Evolutionary conservation across 2,888 invertebrate species (phyloP).

Genomic region (Halictus ligatus): DNA sequence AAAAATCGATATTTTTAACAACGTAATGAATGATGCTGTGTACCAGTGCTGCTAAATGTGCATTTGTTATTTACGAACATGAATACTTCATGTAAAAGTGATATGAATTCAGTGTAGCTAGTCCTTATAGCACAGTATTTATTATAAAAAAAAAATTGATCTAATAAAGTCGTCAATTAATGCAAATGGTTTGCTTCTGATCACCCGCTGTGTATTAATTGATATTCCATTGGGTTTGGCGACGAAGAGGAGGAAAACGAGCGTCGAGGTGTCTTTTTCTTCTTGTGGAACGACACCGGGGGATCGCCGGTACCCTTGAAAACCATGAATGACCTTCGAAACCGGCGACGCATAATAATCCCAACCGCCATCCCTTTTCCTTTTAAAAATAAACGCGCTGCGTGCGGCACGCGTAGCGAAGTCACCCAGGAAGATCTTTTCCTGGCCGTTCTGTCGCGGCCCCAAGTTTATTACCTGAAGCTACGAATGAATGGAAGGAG

Average conservation of each 20-base stretch:
- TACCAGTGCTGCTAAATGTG: no score
- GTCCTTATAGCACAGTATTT: no score
- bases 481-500: slow-evolving; percentile 76
- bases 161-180: no score
- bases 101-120: no score
- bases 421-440: slow-evolving; percentile 66
- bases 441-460: slow-evolving; percentile 54
- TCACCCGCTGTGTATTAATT: neutral
- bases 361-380: slow-evolving; percentile 36
- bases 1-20: no score
- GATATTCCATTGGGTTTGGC: neutral
- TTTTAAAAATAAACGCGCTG: slow-evolving; percentile 59
- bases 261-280: neutral
- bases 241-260: neutral
- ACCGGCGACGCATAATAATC: slow-evolving; percentile 30
- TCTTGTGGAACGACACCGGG: neutral
- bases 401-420: slow-evolving; percentile 42
- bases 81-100: no score
- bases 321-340: slow-evolving; percentile 50
- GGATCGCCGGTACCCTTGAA: slow-evolving; percentile 36
- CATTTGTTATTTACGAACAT: no score
- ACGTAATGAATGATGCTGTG: no score
- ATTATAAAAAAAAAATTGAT: no score
- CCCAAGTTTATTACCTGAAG: slow-evolving; percentile 74
- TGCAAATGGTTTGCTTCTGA: neutral